Percentiles rank a stretch among this genome's conserved stretches.
phyloP scores from a whole-genome alignment of 2,888 invertebrate species.

The Lingula anatina region DNA sequence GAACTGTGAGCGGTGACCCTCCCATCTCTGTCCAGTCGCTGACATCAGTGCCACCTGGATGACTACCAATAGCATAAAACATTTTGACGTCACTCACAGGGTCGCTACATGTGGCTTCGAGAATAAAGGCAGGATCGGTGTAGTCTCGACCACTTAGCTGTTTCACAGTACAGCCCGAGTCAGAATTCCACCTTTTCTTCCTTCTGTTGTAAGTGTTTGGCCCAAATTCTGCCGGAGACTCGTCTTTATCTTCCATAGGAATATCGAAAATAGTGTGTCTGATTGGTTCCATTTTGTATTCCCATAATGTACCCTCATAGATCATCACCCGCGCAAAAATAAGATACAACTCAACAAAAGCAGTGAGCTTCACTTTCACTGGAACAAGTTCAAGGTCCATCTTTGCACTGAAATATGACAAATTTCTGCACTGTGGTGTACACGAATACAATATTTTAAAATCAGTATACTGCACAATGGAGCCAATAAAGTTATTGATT shows the following conservation, averaged over 20 bases:
- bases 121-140: not conserved
- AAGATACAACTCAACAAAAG: constrained; percentile 14
- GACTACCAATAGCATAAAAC: not conserved
- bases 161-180: not conserved
- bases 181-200: not conserved
- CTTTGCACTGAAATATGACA: not conserved
- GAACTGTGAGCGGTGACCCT: not conserved
- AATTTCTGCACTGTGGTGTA: not conserved
- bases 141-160: not conserved
- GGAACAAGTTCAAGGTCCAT: constrained; percentile 21
- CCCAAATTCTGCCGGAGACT: constrained; percentile 11
- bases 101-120: not conserved
- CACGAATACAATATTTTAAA: not conserved
- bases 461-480: too few relatives aligned
- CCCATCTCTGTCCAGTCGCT: not conserved
- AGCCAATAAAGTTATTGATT: too few relatives aligned
- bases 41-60: not conserved
- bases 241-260: constrained; percentile 13
- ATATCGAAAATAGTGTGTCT: constrained; percentile 15
- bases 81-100: not conserved
- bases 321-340: constrained; percentile 10
- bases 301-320: constrained; percentile 18
- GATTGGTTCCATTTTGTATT: constrained; percentile 13
- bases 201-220: not conserved
- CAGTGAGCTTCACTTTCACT: constrained; percentile 13